A percentile compares a stretch with the other conserved stretches of the same genome.
Evolutionary conservation across 2,797 vertebrate species (phyloP).

Genomic region (Lepilemur ruficaudatus): DNA sequence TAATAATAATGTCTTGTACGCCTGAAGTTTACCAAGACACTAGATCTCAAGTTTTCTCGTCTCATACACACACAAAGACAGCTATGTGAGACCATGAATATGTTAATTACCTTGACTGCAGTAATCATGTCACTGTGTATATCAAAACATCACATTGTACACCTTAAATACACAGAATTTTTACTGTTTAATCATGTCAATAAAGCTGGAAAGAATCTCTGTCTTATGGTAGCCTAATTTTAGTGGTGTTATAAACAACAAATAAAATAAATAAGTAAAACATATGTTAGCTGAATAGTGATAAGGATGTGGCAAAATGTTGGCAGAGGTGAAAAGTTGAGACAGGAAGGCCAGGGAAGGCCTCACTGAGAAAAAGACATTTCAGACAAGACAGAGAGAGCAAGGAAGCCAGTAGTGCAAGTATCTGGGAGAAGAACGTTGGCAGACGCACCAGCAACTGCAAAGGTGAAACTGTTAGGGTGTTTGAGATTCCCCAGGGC

Average conservation of each 20-base stretch:
- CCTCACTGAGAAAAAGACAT: not conserved
- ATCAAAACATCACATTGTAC: not conserved
- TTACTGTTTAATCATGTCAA: not conserved
- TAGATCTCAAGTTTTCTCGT: not conserved
- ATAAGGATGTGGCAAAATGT: not conserved
- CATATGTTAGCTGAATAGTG: not conserved
- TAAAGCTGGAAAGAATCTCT: not conserved
- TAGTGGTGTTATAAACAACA: not conserved
- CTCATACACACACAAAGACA: not conserved
- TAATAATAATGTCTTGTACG: not conserved
- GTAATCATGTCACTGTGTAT: too few species aligned
- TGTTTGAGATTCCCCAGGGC: not conserved
- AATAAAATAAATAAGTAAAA: not conserved
- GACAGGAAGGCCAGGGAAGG: not conserved
- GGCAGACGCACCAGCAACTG: not conserved
- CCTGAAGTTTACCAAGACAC: not conserved
- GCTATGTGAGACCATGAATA: too few species aligned
- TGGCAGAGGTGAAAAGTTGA: rapidly evolving
- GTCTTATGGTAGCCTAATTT: not conserved
- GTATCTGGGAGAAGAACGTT: not conserved
- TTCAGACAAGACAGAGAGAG: not conserved
- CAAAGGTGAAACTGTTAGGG: not conserved
- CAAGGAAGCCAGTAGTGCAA: not conserved
- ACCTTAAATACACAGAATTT: not conserved
- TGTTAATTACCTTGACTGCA: not conserved